phyloP scores from a whole-genome alignment of 2,113 vertebrate species.

The Chionodraco myersi region DNA sequence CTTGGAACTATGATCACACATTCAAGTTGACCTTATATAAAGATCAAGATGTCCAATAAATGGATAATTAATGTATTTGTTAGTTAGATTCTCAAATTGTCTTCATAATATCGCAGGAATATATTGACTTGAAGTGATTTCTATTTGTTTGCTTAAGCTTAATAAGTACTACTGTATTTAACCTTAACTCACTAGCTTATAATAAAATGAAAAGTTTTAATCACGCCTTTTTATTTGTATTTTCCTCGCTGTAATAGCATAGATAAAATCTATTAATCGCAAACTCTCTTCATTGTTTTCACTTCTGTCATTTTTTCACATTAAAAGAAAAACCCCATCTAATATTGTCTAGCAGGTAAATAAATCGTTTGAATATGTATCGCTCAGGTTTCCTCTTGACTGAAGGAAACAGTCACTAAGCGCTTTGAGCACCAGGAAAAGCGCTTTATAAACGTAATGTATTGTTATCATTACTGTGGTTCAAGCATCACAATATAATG shows the following conservation, averaged over 20 bases:
- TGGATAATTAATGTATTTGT: not conserved
- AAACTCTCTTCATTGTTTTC: slow-evolving; percentile 17
- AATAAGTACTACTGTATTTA: not conserved
- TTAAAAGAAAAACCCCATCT: slow-evolving; percentile 33
- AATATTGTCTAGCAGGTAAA: slow-evolving; percentile 28
- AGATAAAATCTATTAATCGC: slow-evolving; percentile 48
- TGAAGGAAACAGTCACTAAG: slow-evolving; percentile 23
- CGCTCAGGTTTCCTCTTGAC: slow-evolving; percentile 29
- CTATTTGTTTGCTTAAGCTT: slow-evolving; percentile 2
- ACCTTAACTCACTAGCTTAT: slow-evolving; percentile 5
- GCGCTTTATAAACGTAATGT: no score
- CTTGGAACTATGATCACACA: not conserved
- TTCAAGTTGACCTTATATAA: not conserved
- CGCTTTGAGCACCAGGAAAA: no score
- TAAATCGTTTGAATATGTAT: slow-evolving; percentile 38
- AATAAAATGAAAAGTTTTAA: slow-evolving; percentile 16
- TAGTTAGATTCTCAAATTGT: not conserved
- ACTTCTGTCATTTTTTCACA: not conserved
- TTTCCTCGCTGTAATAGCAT: not conserved
- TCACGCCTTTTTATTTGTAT: not conserved
- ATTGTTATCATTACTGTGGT: slow-evolving; percentile 1
- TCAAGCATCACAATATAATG: slow-evolving; percentile 46
- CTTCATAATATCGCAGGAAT: not conserved
- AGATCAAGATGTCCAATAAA: slow-evolving; percentile 3
- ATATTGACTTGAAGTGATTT: not conserved